Evolutionary conservation across 2,888 invertebrate genomes (phyloP), one percentile per base, ranked within the genome.

Genomic region (Pseudococcus longispinus): DNA sequence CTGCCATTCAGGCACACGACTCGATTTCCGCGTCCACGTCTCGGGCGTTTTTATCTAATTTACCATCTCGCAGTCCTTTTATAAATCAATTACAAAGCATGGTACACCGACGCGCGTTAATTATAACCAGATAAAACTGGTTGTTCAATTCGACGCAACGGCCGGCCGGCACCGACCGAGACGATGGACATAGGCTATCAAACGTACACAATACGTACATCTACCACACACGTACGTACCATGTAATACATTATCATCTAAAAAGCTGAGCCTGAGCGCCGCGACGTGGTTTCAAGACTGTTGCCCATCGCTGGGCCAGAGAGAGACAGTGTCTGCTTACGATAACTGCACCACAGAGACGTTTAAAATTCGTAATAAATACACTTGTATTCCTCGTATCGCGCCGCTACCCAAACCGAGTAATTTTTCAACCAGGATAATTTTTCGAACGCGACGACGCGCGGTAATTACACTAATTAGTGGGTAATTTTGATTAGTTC

Each of bases 61-160:
- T 29, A 70, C 32, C 70, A 70, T 70, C 70, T 29, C 70, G 70
- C 70, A 60, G 60, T 60, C 23, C 70, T 70, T 65, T 29, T 70
- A 60, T 70, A 70, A 70, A 70, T 70, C 70, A 70, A 70, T 70
- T 70, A 70, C 70, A 70, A 70, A 70, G 70, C 70, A 70, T 70
- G 29, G 70, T 70, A 29, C 70, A 70, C 70, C 70, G 70, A 70
- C 70, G 70, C 70, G 70, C 29, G 70, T 70, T 70, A 70, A 70
- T 70, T 70, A 70, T 29, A 29, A 29, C 70, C 70, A 18, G 70
- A 26, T 26, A 26, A 70, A 70, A 70, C 70, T 29, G 70, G 70
- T 70, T 70, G 70, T 13, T 70, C 18, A 70, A 70, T 70, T 70
- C 18, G 70, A 70, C 70, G 70, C 32, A 29, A 2, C 70, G 70